Evolutionary conservation across 1,140 invertebrate species (phyloP), one percentile per base, ranked within the genome.

Genomic region (Pseudobourletiella spinata): DNA sequence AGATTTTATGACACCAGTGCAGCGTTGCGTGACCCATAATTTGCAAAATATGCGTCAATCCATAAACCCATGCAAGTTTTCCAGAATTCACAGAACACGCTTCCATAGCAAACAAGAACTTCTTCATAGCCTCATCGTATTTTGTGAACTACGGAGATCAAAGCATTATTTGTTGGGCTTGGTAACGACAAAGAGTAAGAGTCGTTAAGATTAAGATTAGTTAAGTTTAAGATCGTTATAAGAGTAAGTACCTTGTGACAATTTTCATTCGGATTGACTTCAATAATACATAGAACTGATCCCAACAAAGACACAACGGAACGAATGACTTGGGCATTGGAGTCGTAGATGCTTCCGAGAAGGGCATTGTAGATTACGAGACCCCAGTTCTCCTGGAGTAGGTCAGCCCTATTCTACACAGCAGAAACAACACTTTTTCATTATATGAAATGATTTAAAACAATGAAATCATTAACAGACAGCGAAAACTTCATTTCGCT

Each of bases 341-440:
- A 74, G 15, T 74, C 70, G 64, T 75, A 74, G 1, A 77, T 66
- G 50, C 80, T 74, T 60, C 75, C 75, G 55, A 76, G 68, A 15
- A 82, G 64, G 22, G 77, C 74, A 46, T 78, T 72, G 69, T 76
- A 80, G 30, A 82, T 74, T 3, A 82, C 76, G 42, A 76, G 74
- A 22, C 73, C 77, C 71, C 78, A 76, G 48, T 79, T 79, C 65
- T 76, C 70, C 76, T 75, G 64, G 64, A 71, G 30, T 71, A 78
- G 64, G 64, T 77, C 71, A 64, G 76, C 72, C 69, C 72, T 74
- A 73, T 69, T 55, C 73, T 74, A 67, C 25, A 64, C 57, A 56
- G 39, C 6, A 52, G 3, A 26, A 11, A 11, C 14, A 29, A 52
- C 26, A 6, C 11, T 52, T 26, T 24, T 4, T 26, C 22, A 52